Evolutionary conservation across 2,888 invertebrate genomes (phyloP).

Genomic region (Linyphia triangularis): DNA sequence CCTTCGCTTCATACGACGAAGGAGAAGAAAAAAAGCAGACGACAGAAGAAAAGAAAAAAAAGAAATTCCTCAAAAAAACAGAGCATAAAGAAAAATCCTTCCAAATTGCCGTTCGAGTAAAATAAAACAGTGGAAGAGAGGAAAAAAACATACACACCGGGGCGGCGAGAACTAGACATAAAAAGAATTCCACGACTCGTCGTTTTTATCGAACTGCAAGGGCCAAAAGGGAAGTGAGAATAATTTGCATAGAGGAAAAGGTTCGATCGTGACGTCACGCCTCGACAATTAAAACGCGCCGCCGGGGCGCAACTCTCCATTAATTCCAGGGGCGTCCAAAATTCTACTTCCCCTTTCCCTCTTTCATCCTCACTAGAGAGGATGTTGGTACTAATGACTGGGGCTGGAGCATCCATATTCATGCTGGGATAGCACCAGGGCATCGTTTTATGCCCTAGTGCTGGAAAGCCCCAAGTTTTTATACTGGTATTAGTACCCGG

Average conservation of each 20-base stretch:
- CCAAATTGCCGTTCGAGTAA: constrained; percentile 71
- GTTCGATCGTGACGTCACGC: constrained; percentile 73
- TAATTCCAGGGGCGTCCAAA: constrained; percentile 62
- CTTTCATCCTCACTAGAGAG: constrained; percentile 28
- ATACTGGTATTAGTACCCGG: not conserved
- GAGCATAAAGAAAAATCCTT: constrained; percentile 47
- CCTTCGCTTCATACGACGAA: constrained; percentile 50
- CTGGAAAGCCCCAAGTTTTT: not conserved
- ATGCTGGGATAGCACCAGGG: constrained; percentile 50
- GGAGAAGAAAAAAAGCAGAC: constrained; percentile 1
- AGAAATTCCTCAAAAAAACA: constrained; percentile 30
- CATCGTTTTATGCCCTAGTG: constrained; percentile 48
- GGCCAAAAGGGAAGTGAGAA: constrained; percentile 64
- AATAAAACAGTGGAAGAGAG: constrained; percentile 35
- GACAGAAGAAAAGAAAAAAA: not conserved
- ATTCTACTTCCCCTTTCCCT: constrained; percentile 18
- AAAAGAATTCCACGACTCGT: constrained; percentile 52
- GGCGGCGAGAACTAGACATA: constrained; percentile 39
- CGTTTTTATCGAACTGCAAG: constrained; percentile 72
- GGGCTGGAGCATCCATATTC: constrained; percentile 69
- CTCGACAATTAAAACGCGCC: constrained; percentile 74
- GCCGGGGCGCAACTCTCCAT: constrained; percentile 67
- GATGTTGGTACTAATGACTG: constrained; percentile 72
- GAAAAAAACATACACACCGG: constrained; percentile 7
- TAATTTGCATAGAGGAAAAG: constrained; percentile 70